These are phyloP conservation scores for Oscheius sp. DNA, from an alignment of 2,888 invertebrate species.

Conservation along the genomic window DNA sequence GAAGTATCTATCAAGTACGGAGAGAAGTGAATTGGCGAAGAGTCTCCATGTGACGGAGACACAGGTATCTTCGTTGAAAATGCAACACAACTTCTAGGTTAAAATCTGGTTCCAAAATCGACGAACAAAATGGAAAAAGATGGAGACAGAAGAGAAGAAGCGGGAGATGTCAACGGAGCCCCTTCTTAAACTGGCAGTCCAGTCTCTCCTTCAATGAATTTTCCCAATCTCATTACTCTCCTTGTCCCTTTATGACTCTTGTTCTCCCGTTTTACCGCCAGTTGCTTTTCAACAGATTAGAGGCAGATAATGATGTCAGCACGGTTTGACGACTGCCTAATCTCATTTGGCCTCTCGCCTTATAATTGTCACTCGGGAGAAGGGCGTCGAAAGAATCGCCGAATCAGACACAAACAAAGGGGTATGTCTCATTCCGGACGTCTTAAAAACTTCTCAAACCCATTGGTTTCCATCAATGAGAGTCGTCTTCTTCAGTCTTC, in stretches of 20 bases:
- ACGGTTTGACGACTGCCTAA: constrained; percentile 15
- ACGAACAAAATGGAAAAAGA: constrained; percentile 98
- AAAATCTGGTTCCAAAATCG: constrained; percentile 98
- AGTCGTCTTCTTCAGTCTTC: no score
- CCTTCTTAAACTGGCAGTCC: constrained; percentile 10
- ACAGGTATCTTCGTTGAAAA: constrained; percentile 79
- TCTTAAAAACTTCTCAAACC: no score
- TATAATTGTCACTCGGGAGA: neutral
- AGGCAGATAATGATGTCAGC: constrained; percentile 5
- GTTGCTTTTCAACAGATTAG: neutral
- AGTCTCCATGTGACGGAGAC: constrained; percentile 92
- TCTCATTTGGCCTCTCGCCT: neutral
- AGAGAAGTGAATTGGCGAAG: constrained; percentile 92
- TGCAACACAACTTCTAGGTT: constrained; percentile 73
- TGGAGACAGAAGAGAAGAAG: constrained; percentile 91
- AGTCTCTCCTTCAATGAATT: constrained; percentile 8
- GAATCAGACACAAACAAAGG: no score
- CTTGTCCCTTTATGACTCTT: neutral
- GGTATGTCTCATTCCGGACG: no score
- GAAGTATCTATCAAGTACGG: constrained; percentile 92
- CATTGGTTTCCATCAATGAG: no score
- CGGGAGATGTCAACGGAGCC: neutral
- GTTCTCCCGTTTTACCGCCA: neutral
- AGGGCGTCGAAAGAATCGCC: no score
- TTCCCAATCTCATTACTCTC: neutral